A percentile compares a stretch with the other conserved stretches of the same genome.
These are phyloP conservation scores for Hycleus cichorii DNA, from an alignment of 1,140 invertebrate genomes.

Conservation along the genomic window DNA sequence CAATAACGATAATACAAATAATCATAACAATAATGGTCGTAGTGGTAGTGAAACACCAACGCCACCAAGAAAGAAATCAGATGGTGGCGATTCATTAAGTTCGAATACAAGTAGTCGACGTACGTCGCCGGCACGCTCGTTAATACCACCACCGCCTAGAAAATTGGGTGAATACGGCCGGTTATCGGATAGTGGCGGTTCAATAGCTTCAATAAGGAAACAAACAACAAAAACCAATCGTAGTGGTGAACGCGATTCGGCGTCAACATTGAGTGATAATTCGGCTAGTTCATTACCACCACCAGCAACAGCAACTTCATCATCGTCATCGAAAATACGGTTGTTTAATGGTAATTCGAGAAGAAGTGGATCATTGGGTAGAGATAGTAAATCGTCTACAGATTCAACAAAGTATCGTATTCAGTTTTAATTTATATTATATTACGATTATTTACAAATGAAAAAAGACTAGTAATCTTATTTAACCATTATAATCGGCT, in stretches of 20 bases:
- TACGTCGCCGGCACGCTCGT: conserved; percentile 50
- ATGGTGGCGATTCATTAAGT: conserved; percentile 37
- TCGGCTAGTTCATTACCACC: conserved; percentile 52
- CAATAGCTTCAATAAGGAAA: conserved; percentile 40
- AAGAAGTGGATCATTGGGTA: conserved; percentile 49
- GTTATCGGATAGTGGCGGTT: conserved; percentile 47
- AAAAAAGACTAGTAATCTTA: background rate
- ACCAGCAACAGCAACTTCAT: conserved; percentile 45
- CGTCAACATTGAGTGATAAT: conserved; percentile 49
- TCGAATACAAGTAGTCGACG: conserved; percentile 39
- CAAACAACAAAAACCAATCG: conserved; percentile 36
- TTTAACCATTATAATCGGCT: background rate
- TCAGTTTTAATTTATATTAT: conserved; percentile 47
- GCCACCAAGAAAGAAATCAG: conserved; percentile 35
- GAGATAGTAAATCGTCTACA: conserved; percentile 46
- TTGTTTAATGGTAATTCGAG: conserved; percentile 44
- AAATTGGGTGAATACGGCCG: conserved; percentile 52
- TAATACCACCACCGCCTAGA: conserved; percentile 49
- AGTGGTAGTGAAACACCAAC: conserved; percentile 15
- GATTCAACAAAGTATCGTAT: conserved; percentile 59
- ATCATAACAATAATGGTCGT: too few species aligned
- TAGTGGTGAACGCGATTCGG: conserved; percentile 46
- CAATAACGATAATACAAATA: conserved; percentile 2
- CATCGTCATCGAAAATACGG: conserved; percentile 48
- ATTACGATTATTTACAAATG: conserved; percentile 15